Base-by-base conservation (phyloP, 2,797 vertebrate genomes). In the Sebastes trivittatus region DNA sequence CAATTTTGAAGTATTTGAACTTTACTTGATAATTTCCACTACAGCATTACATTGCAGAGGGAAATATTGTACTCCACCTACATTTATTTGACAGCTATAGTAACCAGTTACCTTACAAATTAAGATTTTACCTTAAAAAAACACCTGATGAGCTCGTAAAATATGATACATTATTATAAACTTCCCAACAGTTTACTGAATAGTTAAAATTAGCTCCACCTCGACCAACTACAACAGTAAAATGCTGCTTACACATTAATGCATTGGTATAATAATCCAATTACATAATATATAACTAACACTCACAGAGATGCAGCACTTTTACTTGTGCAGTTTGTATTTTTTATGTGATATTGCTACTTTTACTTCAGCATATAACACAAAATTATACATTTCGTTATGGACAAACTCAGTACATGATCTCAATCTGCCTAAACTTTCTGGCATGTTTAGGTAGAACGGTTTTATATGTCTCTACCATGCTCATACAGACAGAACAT, bases 401-500 rank as follows among this genome's bases (percentile, higher is more conserved):
- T 11, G 29, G 36, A 55, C 2, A 18, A 60, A 46, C 4, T 55
- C 11, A 42, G 16, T 2, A 38, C 25, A 3, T 46, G 23, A 30
- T 42, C 61, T 70, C n/a, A 68, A 73, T 76, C 36, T 36, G 5
- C 7, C 3, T 49, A 20, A 49, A 49, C 38, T 16, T 16, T 42
- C 55, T 70, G 46, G 29, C 58, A 25, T 66, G 32, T 16, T 81
- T 5, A 18, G 25, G 30, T 52, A 3, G 61, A 56, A 61, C 7
- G 16, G 20, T 61, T 62, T n/a, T 27, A 14, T 60, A 36, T 60
- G 34, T 78, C 59, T 63, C 58, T 18, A 54, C 6, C 25, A 14
- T 65, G 68, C 79, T 78, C 36, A 61, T 49, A 67, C 59, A 76
- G 60, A 68, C 11, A 60, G 42, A 61, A 60, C 46, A 75, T 30